Conservation (phyloP, 2,113 vertebrate genomes). For the Craseonycteris thonglongyai region DNA sequence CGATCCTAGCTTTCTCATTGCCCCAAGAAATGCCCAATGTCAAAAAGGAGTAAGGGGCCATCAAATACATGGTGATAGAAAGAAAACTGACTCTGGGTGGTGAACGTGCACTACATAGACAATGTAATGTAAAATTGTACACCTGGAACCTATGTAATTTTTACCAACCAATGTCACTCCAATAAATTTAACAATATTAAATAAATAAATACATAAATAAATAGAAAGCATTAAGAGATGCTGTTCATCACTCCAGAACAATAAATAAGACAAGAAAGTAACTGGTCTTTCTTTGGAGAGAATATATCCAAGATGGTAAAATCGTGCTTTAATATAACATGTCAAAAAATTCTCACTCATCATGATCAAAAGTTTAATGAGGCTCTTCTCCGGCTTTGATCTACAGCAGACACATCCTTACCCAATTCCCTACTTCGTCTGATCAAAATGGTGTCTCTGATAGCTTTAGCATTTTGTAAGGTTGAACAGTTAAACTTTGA, state of each 20-base stretch:
- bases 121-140: too few species aligned
- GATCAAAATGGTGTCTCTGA: not conserved
- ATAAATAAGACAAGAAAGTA: not conserved
- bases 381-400: not conserved
- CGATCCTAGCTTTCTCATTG: not conserved
- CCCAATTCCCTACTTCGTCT: not conserved
- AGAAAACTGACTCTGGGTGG: too few species aligned
- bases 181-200: too few species aligned
- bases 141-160: too few species aligned
- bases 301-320: not conserved
- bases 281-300: not conserved
- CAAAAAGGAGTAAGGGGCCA: not conserved
- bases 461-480: slow-evolving; percentile 26
- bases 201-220: too few species aligned
- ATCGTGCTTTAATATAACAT: not conserved
- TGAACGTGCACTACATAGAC: too few species aligned
- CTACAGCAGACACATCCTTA: slow-evolving; percentile 13
- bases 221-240: too few species aligned
- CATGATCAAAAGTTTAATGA: not conserved
- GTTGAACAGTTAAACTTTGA: not conserved
- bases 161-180: too few species aligned
- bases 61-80: too few species aligned
- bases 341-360: not conserved
- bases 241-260: not conserved
- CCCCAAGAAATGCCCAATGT: not conserved